Conservation (phyloP, 2,113 vertebrate species). For the Chaenocephalus aceratus region DNA sequence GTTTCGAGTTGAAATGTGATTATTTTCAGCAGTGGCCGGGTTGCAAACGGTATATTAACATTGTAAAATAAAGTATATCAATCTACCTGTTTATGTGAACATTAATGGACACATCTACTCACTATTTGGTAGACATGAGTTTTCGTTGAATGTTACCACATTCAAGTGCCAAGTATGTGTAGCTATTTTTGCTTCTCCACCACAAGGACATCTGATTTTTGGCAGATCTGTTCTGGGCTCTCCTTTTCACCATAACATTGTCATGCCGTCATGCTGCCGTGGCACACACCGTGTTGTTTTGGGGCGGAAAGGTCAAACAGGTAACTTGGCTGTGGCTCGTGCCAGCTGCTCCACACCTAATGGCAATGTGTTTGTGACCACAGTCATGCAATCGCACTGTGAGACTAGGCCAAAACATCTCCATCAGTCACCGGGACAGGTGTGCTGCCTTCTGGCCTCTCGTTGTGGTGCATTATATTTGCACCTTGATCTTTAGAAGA, state of each 20-base stretch:
- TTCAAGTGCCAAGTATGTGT: background rate
- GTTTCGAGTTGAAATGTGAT: too few species aligned
- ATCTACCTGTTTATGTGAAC: too few species aligned
- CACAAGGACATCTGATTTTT: conserved; percentile 2
- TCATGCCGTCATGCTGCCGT: conserved; percentile 7
- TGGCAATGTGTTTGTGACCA: background rate
- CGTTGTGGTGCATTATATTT: background rate
- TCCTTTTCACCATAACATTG: conserved; percentile 12
- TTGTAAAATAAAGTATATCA: too few species aligned
- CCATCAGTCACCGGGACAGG: background rate
- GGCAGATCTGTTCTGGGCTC: conserved; percentile 23
- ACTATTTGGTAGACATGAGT: too few species aligned
- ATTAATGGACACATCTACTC: too few species aligned
- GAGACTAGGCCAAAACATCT: background rate
- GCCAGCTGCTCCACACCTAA: conserved; percentile 19
- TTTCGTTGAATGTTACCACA: too few species aligned
- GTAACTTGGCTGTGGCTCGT: conserved; percentile 8
- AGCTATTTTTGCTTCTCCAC: background rate
- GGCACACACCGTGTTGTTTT: conserved; percentile 24
- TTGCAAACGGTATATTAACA: too few species aligned
- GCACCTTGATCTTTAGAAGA: conserved; percentile 3
- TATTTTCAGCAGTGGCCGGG: too few species aligned
- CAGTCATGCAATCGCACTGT: background rate
- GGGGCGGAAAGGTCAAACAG: conserved; percentile 3
- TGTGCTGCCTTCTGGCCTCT: background rate